A percentile compares a stretch with the other conserved stretches of the same genome.
phyloP scores from a whole-genome alignment of 2,797 vertebrate species.

The Enteromius unitaeniatus region DNA sequence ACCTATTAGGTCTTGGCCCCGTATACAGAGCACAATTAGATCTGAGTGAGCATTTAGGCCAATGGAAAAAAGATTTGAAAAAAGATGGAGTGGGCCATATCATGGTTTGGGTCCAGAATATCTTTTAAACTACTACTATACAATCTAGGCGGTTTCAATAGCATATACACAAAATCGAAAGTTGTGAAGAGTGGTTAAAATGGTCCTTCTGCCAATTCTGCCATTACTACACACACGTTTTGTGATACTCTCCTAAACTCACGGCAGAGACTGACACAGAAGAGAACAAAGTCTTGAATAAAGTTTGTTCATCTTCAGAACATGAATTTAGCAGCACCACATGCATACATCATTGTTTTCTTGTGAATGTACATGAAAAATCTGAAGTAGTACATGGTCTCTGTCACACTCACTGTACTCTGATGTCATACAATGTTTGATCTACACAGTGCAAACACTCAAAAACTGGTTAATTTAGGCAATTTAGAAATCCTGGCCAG shows the following conservation, averaged over 20 bases:
- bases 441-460: no score
- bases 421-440: no score
- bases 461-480: no score
- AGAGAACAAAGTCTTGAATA: background rate
- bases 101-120: background rate
- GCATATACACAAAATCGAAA: background rate
- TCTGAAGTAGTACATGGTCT: no score
- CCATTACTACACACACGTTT: background rate
- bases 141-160: background rate
- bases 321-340: background rate
- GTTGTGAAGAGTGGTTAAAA: background rate
- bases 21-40: conserved; percentile 40
- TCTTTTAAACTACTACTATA: background rate
- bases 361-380: no score
- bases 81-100: background rate
- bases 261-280: background rate
- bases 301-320: background rate
- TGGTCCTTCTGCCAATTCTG: background rate
- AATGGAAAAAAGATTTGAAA: conserved; percentile 27
- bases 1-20: conserved; percentile 26
- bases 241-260: background rate
- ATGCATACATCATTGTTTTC: no score
- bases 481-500: no score
- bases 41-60: conserved; percentile 45
- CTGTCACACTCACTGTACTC: no score